phyloP scores from a whole-genome alignment of 2,797 vertebrate genomes.

The Tadarida brasiliensis region DNA sequence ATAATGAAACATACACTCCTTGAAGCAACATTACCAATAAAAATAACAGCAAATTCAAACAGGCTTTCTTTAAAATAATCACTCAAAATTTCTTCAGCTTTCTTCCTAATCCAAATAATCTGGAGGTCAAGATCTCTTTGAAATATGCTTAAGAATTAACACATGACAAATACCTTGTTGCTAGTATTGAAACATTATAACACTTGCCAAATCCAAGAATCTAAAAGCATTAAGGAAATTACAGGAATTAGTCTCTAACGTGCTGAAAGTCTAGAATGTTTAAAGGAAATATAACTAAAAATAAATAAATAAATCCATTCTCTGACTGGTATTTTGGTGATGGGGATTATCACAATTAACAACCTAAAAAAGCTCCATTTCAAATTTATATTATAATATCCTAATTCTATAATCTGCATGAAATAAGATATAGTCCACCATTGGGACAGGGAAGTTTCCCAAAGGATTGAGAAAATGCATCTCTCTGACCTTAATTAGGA shows the following conservation, averaged over 20 bases:
- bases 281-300: not conserved
- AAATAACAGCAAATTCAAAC: conserved; percentile 48
- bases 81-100: not conserved
- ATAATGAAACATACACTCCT: not conserved
- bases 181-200: not conserved
- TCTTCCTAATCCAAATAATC: conserved; percentile 32
- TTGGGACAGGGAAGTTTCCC: not conserved
- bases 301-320: conserved; percentile 18
- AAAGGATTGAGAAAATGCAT: conserved; percentile 10
- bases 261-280: not conserved
- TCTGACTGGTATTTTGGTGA: not conserved
- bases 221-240: not conserved
- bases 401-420: not conserved
- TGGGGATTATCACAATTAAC: not conserved
- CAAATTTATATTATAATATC: conserved; percentile 42
- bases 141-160: conserved; percentile 55
- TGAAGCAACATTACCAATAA: conserved; percentile 30
- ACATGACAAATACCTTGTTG: not conserved
- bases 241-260: not conserved
- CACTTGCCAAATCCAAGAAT: not conserved
- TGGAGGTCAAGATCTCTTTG: not conserved
- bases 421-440: not conserved
- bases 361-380: not conserved
- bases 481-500: not conserved
- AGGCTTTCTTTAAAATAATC: conserved; percentile 20